Base-by-base conservation (phyloP, 2,888 invertebrate genomes). In the Nemotelus nigrinus region DNA sequence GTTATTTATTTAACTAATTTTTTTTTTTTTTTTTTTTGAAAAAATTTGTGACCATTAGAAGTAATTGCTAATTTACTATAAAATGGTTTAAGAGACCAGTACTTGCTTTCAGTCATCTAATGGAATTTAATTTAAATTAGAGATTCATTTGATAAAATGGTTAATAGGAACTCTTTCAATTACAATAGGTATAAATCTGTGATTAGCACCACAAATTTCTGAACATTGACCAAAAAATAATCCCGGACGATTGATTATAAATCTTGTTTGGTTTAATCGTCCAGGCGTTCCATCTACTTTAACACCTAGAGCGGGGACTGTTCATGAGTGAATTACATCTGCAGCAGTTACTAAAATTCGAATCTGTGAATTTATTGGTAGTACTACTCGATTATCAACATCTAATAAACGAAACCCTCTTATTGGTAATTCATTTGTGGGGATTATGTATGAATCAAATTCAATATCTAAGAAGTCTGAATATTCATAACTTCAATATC, bases 191-290 rank as follows among this genome's bases (percentile, higher is more conserved):
- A 94, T 94, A 90, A 94, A 94, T 78, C 92, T 92, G 86, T 94
- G 93, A 85, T 94, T 93, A 76, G 91, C 90, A 0, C 93, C 93
- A 88, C 93, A 94, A 88, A 94, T 93, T 90, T 94, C 93, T 82
- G 93, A 94, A 85, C 93, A 94, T 90, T 94, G 93, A 0, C 93
- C 93, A 87, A 87, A 93, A 86, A 89, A 92, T 84, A 93, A 82
- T 63, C 93, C 92, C 0, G 91, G 89, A 2, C 90, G 90, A 81
- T 89, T 91, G 82, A 90, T 88, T 82, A 88, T 88, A 85, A 93
- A 89, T 82, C 88, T 89, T 83, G 87, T 88, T 91, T 92, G 91
- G 82, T 92, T 92, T 85, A 92, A 81, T 63, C 92, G 91, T 0
- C 92, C 91, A 0, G 91, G 92, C 0, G 90, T 90, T 41, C 90